A percentile compares a stretch with the other conserved stretches of the same genome.
These are phyloP conservation scores for Pterocles gutturalis DNA, from an alignment of 2,113 vertebrate genomes.

Conservation along the genomic window DNA sequence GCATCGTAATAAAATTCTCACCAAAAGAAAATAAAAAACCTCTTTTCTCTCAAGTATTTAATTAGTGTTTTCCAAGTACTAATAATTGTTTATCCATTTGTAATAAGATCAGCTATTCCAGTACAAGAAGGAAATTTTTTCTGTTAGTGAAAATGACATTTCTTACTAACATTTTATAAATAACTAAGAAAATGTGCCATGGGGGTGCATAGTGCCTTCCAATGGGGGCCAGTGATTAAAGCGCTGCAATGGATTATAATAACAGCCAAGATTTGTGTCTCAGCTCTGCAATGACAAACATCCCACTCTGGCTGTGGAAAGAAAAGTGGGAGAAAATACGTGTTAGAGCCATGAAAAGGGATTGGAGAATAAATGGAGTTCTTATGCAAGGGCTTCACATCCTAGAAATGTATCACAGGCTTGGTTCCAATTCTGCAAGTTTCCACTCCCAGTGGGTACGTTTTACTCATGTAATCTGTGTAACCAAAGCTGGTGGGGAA, in stretches of 20 bases:
- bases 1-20: conserved; percentile 19
- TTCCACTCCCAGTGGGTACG: not conserved
- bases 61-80: not conserved
- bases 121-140: not conserved
- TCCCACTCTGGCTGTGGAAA: not conserved
- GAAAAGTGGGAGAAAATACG: not conserved
- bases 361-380: not conserved
- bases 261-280: not conserved
- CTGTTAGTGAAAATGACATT: not conserved
- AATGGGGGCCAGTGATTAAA: not conserved
- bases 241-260: not conserved
- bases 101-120: not conserved
- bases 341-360: not conserved
- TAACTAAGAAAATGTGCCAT: not conserved
- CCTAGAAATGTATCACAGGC: not conserved
- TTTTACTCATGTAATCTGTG: not conserved
- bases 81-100: not conserved
- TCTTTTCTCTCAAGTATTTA: not conserved
- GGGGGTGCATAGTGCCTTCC: not conserved
- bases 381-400: not conserved
- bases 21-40: not conserved
- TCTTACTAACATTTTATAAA: conserved; percentile 27
- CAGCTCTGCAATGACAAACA: conserved; percentile 3
- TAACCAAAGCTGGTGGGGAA: not conserved
- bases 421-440: not conserved